Conservation (phyloP, 2,113 vertebrate genomes). For the Calidris pygmaea region DNA sequence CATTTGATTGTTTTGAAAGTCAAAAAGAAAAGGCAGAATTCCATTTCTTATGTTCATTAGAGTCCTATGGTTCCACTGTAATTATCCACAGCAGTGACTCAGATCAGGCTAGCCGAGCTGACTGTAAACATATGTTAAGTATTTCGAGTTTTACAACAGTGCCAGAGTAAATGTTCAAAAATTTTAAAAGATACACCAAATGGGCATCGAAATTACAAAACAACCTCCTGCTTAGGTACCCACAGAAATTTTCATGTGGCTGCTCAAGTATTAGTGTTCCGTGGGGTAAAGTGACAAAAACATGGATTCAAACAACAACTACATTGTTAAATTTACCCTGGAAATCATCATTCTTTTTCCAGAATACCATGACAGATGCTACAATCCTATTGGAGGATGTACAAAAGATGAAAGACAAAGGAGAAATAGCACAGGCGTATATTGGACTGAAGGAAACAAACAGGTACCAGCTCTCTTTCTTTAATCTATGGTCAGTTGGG, state of each 20-base stretch:
- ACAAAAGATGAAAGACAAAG: slow-evolving; percentile 93
- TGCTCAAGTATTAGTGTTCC: neutral
- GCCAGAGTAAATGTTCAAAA: neutral
- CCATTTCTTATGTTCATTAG: neutral
- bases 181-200: neutral
- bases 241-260: neutral
- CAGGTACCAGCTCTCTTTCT: slow-evolving; percentile 75
- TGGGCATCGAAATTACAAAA: neutral
- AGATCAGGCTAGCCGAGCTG: neutral
- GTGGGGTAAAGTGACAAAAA: neutral
- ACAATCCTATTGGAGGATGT: slow-evolving; percentile 89
- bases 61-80: neutral
- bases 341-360: neutral
- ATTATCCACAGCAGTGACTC: neutral
- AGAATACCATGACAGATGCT: slow-evolving; percentile 97
- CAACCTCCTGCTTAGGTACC: neutral
- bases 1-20: slow-evolving; percentile 1
- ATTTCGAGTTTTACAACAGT: neutral
- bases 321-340: neutral
- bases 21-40: neutral
- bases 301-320: neutral
- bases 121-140: neutral
- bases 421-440: slow-evolving; percentile 95
- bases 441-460: slow-evolving; percentile 97
- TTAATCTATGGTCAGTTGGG: neutral